Conservation (phyloP, 1,140 invertebrate species). For the Lepidostoma basale region DNA sequence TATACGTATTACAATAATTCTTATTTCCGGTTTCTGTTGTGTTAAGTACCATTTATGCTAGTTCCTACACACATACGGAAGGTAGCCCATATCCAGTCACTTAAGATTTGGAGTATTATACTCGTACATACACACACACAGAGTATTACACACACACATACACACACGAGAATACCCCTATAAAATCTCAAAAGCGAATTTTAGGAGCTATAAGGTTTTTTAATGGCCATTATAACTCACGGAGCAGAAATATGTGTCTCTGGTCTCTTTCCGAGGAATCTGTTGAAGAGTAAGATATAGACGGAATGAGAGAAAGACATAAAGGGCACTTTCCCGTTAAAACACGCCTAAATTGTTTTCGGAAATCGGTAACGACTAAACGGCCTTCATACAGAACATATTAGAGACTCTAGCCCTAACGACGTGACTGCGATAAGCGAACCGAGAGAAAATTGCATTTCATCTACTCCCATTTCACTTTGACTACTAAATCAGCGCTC, state of each 20-base stretch:
- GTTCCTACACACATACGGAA: too few relatives aligned
- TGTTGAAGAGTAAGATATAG: conserved; percentile 1
- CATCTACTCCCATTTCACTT: too few relatives aligned
- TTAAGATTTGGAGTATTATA: too few relatives aligned
- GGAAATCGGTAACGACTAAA: conserved; percentile 42
- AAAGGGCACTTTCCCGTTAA: conserved; percentile 18
- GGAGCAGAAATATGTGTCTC: conserved; percentile 23
- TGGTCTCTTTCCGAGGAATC: conserved; percentile 3
- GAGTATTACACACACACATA: too few relatives aligned
- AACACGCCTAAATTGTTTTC: conserved; percentile 40
- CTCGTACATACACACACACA: too few relatives aligned
- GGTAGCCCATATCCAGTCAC: too few relatives aligned
- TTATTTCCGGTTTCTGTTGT: too few relatives aligned
- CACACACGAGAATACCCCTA: too few relatives aligned
- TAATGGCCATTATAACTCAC: conserved; percentile 40
- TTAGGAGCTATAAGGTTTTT: conserved; percentile 35
- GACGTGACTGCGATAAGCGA: conserved; percentile 26
- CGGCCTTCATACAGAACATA: background rate
- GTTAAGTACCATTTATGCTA: too few relatives aligned
- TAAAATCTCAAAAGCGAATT: conserved; percentile 32
- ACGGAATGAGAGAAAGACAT: background rate
- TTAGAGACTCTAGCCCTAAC: conserved; percentile 15
- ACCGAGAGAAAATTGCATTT: too few relatives aligned
- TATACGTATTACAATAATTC: too few relatives aligned
- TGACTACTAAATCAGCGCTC: too few relatives aligned